Base-by-base conservation (phyloP, 2,797 vertebrate species). In the Lagocephalus sceleratus region DNA sequence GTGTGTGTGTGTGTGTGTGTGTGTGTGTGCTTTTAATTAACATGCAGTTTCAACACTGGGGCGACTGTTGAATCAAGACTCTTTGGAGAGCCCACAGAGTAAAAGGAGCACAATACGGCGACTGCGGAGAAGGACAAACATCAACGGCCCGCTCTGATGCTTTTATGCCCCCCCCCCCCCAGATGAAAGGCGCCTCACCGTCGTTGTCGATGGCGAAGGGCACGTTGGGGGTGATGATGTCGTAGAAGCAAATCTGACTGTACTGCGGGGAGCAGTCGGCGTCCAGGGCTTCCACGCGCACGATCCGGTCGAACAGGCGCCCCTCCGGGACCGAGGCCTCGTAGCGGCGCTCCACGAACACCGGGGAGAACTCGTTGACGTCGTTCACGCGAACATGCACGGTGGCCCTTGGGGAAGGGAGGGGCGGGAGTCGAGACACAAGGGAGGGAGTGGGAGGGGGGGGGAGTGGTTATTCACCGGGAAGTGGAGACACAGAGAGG, bases 181-280 rank as follows among this genome's bases (percentile, higher is more conserved):
- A 54, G 26, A 57, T 55, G 38, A 57, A 63, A 22, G 46, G 29
- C 16, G 19, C 66, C 90, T 91, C 82, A 99, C 97, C 97, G 0
- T 99, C 97, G 0, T 98, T 99, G 88, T 99, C 97, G 4, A 99
- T 97, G 64, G 96, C 93, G 54, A 99, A 99, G 74, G 97, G 97
- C 54, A 96, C 93, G 4, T 96, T 97, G 42, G 95, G 95, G 0
- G 97, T 99, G 67, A 98, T 93, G 86, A 99, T 99, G 90, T 99
- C 94, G 2, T 99, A 99, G 91, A 98, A 98, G 91, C 97, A 99
- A 71, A 99, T 98, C 88, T 99, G 97, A 88, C 97, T 98, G 86
- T 98, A 99, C 85, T 99, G 97, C 0, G 97, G 97, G 0, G 97
- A 99, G 79, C 97, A 99, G 90, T 99, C 97, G 0, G 94, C 95